Percentiles rank a stretch among this genome's conserved stretches.
Evolutionary conservation across 2,113 vertebrate species (phyloP).

Genomic region (Ornithorhynchus anatinus): DNA sequence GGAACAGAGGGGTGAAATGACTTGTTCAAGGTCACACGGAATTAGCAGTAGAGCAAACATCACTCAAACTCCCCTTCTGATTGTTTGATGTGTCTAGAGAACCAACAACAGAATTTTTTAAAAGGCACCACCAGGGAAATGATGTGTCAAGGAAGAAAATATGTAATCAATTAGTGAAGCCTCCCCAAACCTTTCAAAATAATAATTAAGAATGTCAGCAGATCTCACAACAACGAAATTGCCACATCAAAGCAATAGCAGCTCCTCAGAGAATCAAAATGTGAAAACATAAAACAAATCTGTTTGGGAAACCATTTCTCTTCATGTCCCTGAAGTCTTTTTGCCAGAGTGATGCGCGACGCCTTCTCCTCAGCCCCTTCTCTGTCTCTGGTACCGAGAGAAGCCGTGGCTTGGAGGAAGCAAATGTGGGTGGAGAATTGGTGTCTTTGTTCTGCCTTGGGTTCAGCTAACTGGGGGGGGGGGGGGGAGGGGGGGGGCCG

Average conservation of each 20-base stretch:
- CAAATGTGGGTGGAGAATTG: rapidly evolving
- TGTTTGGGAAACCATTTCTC: rapidly evolving
- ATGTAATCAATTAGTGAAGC: slow-evolving; percentile 31
- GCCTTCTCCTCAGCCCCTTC: too few relatives aligned
- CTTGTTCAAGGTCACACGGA: too few relatives aligned
- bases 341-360: too few relatives aligned
- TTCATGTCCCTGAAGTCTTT: rapidly evolving
- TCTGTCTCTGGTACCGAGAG: too few relatives aligned
- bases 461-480: rapidly evolving
- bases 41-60: too few relatives aligned
- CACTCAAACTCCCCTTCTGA: too few relatives aligned
- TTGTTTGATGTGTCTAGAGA: too few relatives aligned
- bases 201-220: slow-evolving; percentile 42
- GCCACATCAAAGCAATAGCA: not conserved
- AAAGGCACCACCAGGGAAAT: not conserved
- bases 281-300: rapidly evolving
- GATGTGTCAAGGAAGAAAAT: slow-evolving; percentile 19
- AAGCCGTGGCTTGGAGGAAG: too few relatives aligned
- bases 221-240: slow-evolving; percentile 14
- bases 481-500: rapidly evolving
- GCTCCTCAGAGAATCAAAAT: not conserved
- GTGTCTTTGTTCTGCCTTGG: rapidly evolving
- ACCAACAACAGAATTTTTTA: too few relatives aligned
- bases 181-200: slow-evolving; percentile 26
- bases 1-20: too few relatives aligned